Conservation (phyloP, 53 echinoderm and acorn worm genomes). For the Echinarachnius parma region DNA sequence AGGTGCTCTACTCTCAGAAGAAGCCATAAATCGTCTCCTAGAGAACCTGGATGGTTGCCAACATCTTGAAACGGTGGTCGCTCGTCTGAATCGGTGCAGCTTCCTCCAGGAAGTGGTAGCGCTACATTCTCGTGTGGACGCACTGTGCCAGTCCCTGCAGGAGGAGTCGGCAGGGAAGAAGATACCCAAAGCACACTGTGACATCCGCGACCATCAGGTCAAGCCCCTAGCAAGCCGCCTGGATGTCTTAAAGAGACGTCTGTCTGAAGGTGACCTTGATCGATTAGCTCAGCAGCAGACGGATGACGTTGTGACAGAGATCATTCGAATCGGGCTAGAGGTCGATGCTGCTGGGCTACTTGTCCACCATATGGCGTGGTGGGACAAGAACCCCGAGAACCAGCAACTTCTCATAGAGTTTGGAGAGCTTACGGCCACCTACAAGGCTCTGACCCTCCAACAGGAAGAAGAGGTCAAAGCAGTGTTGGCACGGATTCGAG, state of each 20-base stretch:
- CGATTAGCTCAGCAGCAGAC: slow-evolving; percentile 29
- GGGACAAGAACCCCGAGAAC: slow-evolving; percentile 20
- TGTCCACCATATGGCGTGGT: slow-evolving; percentile 9
- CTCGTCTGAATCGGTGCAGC: slow-evolving; percentile 26
- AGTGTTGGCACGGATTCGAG: neutral
- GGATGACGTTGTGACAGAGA: slow-evolving; percentile 7
- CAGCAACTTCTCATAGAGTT: slow-evolving; percentile 10
- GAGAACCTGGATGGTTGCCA: slow-evolving; percentile 15
- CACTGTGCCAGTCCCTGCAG: neutral
- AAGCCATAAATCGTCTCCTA: neutral
- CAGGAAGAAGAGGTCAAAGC: slow-evolving; percentile 1
- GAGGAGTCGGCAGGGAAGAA: neutral
- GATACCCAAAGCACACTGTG: neutral
- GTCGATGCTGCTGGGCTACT: slow-evolving; percentile 12
- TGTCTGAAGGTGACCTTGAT: slow-evolving; percentile 20
- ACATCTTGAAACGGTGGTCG: slow-evolving; percentile 25
- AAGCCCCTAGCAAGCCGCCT: slow-evolving; percentile 11
- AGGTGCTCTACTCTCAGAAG: neutral
- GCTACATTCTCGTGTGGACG: neutral
- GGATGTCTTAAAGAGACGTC: neutral
- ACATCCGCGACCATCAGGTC: neutral
- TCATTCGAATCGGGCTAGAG: slow-evolving; percentile 16
- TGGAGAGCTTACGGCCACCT: neutral
- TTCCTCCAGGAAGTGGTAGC: slow-evolving; percentile 16
- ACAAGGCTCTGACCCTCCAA: slow-evolving; percentile 8